Percentiles rank a stretch among this genome's conserved stretches.
Evolutionary conservation across 2,113 vertebrate genomes (phyloP).

Genomic region (Leucopsar rothschildi): DNA sequence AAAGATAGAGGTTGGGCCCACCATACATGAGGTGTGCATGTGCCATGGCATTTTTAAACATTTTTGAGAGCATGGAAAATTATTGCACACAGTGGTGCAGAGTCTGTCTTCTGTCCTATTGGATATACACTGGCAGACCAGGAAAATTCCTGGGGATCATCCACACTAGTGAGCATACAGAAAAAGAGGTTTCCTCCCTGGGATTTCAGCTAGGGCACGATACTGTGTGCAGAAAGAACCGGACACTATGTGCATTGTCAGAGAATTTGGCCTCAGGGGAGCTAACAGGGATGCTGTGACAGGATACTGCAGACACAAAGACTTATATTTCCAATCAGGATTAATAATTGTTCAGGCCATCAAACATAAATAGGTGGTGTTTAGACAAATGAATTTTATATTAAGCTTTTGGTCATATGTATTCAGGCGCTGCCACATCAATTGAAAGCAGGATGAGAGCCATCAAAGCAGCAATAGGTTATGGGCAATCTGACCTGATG

Average conservation of each 20-base stretch:
- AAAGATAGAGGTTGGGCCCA: background rate
- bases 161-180: slow-evolving; percentile 45
- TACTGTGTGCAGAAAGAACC: background rate
- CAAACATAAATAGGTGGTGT: slow-evolving; percentile 48
- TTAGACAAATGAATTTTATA: slow-evolving; percentile 56
- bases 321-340: slow-evolving; percentile 63
- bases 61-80: background rate
- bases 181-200: slow-evolving; percentile 46
- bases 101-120: background rate
- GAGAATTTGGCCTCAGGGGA: slow-evolving; percentile 54
- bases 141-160: slow-evolving; percentile 46
- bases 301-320: slow-evolving; percentile 45
- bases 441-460: slow-evolving; percentile 42
- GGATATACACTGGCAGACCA: background rate
- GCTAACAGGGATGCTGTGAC: slow-evolving; percentile 9
- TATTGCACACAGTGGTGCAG: background rate
- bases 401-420: slow-evolving; percentile 25
- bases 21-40: background rate
- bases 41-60: background rate
- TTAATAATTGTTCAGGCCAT: slow-evolving; percentile 57
- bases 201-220: background rate
- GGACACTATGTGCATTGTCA: slow-evolving; percentile 40
- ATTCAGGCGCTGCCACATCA: background rate
- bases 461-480: slow-evolving; percentile 45
- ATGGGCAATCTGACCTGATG: slow-evolving; percentile 18